Percentiles rank a stretch among this genome's conserved stretches.
Evolutionary conservation across 53 echinoderm and acorn worm species (phyloP).

Genomic region (Crossaster papposus): DNA sequence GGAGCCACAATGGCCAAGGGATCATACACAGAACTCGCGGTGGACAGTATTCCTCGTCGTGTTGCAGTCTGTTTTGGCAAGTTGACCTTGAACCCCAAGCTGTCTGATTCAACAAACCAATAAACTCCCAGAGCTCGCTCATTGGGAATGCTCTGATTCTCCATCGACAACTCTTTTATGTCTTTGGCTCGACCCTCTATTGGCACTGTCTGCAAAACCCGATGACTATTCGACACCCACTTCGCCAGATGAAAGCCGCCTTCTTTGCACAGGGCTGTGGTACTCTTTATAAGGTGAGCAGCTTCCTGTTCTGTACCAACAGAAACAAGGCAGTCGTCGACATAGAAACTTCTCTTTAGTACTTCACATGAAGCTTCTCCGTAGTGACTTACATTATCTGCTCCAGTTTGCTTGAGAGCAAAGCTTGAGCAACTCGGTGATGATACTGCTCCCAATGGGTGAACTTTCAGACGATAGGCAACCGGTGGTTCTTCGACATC

Average conservation of each 20-base stretch:
- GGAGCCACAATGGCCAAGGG: conserved; percentile 76
- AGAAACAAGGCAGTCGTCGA: conserved; percentile 48
- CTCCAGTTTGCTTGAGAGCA: conserved; percentile 24
- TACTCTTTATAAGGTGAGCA: conserved; percentile 9
- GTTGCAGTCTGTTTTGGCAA: conserved; percentile 45
- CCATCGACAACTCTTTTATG: conserved; percentile 13
- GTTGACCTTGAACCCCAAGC: conserved; percentile 55
- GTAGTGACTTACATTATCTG: not conserved
- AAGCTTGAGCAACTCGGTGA: conserved; percentile 57
- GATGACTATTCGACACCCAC: too few relatives aligned
- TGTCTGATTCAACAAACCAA: too few relatives aligned
- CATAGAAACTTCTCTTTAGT: conserved; percentile 43
- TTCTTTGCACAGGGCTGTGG: conserved; percentile 39
- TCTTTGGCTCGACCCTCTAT: conserved; percentile 44
- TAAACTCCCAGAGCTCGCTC: too few relatives aligned
- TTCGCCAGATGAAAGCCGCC: conserved; percentile 56
- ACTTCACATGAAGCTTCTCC: conserved; percentile 16
- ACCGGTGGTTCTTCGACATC: conserved; percentile 16
- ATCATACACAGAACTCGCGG: conserved; percentile 79
- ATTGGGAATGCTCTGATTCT: conserved; percentile 16
- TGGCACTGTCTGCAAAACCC: conserved; percentile 38
- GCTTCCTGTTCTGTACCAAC: conserved; percentile 20
- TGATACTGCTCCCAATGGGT: conserved; percentile 50
- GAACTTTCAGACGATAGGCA: conserved; percentile 49
- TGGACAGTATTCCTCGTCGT: too few relatives aligned